Percentiles rank a stretch among this genome's conserved stretches.
These are phyloP conservation scores for Nephrotoma appendiculata DNA, from an alignment of 2,888 invertebrate genomes.

Conservation along the genomic window DNA sequence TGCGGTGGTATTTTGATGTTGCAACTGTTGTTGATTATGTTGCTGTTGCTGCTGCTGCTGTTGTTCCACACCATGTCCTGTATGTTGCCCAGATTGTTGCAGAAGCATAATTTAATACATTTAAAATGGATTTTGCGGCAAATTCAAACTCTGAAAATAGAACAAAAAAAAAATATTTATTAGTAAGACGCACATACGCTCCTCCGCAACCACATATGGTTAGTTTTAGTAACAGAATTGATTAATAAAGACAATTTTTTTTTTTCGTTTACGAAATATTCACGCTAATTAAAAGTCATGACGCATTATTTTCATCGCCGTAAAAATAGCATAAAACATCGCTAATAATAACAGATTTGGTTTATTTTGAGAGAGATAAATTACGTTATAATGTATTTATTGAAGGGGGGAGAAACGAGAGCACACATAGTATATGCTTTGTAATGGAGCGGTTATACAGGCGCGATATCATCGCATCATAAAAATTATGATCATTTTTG, in stretches of 20 bases:
- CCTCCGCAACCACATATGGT: not conserved
- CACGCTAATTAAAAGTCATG: not conserved
- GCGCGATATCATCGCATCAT: not conserved
- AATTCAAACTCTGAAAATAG: not conserved
- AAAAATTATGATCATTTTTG: not conserved
- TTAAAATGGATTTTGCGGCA: not conserved
- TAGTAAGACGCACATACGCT: not conserved
- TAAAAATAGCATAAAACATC: not conserved
- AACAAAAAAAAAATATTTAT: not conserved
- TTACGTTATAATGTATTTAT: too few species aligned
- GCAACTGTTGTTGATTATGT: not conserved
- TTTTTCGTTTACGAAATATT: not conserved
- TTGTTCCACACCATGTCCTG: not conserved
- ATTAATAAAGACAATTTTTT: not conserved
- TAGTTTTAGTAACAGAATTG: not conserved
- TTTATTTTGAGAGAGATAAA: not conserved
- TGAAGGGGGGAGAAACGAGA: too few species aligned
- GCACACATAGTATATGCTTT: too few species aligned
- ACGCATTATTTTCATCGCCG: not conserved
- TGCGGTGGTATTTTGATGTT: not conserved
- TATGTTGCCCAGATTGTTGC: not conserved
- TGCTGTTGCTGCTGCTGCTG: not conserved
- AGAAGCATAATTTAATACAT: conserved; percentile 1
- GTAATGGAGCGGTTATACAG: too few species aligned
- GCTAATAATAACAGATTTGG: not conserved